Percentiles rank a stretch among this genome's conserved stretches.
These are phyloP conservation scores for Zonitis immaculata DNA, from an alignment of 2,888 invertebrate genomes.

Conservation along the genomic window DNA sequence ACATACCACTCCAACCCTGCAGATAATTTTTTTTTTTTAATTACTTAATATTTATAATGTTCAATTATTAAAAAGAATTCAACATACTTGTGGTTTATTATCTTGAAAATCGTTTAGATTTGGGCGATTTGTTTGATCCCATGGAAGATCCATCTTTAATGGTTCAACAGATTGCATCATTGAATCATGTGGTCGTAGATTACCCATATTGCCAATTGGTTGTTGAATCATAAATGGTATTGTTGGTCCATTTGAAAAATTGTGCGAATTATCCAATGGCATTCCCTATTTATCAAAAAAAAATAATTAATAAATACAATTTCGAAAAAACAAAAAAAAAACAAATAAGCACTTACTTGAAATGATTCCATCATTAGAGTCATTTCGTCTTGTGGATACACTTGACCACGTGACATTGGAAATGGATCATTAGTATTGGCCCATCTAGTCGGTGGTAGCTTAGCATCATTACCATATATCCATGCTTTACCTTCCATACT, in stretches of 20 bases:
- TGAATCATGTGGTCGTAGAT: slow-evolving; percentile 37
- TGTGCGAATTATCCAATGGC: slow-evolving; percentile 37
- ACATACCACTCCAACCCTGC: slow-evolving; percentile 50
- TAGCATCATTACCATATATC: slow-evolving; percentile 47
- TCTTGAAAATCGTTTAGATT: slow-evolving; percentile 45
- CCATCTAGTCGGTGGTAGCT: slow-evolving; percentile 22
- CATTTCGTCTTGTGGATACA: slow-evolving; percentile 46
- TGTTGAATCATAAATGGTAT: slow-evolving; percentile 30
- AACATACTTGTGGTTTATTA: slow-evolving; percentile 45
- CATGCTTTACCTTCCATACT: slow-evolving; percentile 42
- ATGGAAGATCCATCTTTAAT: slow-evolving; percentile 39
- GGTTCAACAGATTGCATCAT: slow-evolving; percentile 33
- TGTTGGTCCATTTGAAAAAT: slow-evolving; percentile 38
- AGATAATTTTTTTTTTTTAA: slow-evolving; percentile 22
- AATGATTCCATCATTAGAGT: slow-evolving; percentile 50
- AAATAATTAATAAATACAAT: slow-evolving; percentile 2
- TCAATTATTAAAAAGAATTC: too few relatives aligned
- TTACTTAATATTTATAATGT: too few relatives aligned
- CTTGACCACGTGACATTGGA: slow-evolving; percentile 33
- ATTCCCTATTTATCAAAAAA: slow-evolving; percentile 33
- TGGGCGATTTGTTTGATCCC: slow-evolving; percentile 38
- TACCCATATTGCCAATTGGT: slow-evolving; percentile 28
- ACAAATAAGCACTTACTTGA: slow-evolving; percentile 40
- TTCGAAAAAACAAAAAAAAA: slow-evolving; percentile 8
- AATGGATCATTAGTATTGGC: slow-evolving; percentile 28